Evolutionary conservation across 1,140 invertebrate genomes (phyloP).

Genomic region (Rhopalosiphum maidis): DNA sequence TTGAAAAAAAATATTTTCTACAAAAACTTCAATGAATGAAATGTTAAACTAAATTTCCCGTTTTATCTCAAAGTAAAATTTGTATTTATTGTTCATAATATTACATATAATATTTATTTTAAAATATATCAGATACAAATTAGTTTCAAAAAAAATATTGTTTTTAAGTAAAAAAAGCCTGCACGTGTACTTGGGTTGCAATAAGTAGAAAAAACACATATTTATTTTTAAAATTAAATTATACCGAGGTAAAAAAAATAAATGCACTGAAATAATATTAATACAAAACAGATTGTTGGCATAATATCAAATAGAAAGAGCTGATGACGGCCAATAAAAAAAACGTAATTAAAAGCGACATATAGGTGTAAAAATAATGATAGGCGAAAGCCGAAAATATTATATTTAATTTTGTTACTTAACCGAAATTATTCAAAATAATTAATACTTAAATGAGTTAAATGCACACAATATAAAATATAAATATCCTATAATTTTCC

Average conservation of each 20-base stretch:
- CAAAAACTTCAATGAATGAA: neutral
- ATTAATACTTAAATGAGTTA: neutral
- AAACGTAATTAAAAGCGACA: constrained; percentile 11
- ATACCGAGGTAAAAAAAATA: constrained; percentile 49
- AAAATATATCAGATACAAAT: neutral
- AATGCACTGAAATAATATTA: constrained; percentile 46
- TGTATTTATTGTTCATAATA: neutral
- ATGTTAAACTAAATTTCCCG: neutral
- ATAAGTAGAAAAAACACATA: constrained; percentile 34
- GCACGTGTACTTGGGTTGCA: neutral
- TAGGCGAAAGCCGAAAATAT: neutral
- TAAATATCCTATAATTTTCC: neutral
- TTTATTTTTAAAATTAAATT: constrained; percentile 55
- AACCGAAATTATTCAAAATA: neutral
- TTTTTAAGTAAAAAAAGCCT: neutral
- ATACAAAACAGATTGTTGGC: constrained; percentile 45
- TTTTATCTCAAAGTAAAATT: constrained; percentile 14
- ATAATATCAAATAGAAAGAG: neutral
- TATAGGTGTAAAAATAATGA: constrained; percentile 13
- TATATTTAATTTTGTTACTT: neutral
- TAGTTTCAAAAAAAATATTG: constrained; percentile 29
- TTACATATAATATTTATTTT: neutral
- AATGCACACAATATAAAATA: neutral
- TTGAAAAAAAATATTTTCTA: neutral
- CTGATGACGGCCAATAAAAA: neutral